These are phyloP conservation scores for Cataglyphis cursor DNA, from an alignment of 2,888 invertebrate species.

Conservation along the genomic window DNA sequence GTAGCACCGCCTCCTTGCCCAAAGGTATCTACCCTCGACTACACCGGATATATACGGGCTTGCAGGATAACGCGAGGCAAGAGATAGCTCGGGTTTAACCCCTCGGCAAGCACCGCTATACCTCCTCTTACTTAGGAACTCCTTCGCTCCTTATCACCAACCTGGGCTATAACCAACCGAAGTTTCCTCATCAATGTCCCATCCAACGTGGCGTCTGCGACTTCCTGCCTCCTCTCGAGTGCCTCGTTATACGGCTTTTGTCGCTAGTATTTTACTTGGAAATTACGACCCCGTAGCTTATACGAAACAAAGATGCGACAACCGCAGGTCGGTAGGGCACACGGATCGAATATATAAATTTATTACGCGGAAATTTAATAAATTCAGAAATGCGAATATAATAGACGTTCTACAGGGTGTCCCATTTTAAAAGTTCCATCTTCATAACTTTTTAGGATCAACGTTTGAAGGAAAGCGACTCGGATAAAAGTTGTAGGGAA, in stretches of 20 bases:
- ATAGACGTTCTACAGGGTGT: not conserved
- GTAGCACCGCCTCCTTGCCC: slow-evolving; percentile 59
- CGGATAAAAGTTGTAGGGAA: no score
- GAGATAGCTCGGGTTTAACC: slow-evolving; percentile 81
- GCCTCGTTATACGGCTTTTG: slow-evolving; percentile 79
- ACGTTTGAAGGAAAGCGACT: no score
- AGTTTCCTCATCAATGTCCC: slow-evolving; percentile 85
- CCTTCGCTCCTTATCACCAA: slow-evolving; percentile 82
- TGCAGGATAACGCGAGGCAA: slow-evolving; percentile 77
- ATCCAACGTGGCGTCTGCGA: slow-evolving; percentile 79
- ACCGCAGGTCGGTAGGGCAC: slow-evolving; percentile 5
- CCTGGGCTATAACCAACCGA: slow-evolving; percentile 80
- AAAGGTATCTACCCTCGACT: slow-evolving; percentile 71
- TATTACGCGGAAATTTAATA: slow-evolving; percentile 11
- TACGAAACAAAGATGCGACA: slow-evolving; percentile 57
- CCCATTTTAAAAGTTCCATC: no score
- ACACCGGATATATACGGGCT: slow-evolving; percentile 77
- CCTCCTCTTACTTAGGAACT: slow-evolving; percentile 80
- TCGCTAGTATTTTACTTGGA: slow-evolving; percentile 79
- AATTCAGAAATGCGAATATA: not conserved
- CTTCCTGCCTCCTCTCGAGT: slow-evolving; percentile 76
- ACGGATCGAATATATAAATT: slow-evolving; percentile 26
- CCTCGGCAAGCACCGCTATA: slow-evolving; percentile 74
- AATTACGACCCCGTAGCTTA: slow-evolving; percentile 70
- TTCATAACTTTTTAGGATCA: no score